Percentiles rank a stretch among this genome's conserved stretches.
phyloP scores from a whole-genome alignment of 2,888 invertebrate species.

The Bursaphelenchus okinawaensis region DNA sequence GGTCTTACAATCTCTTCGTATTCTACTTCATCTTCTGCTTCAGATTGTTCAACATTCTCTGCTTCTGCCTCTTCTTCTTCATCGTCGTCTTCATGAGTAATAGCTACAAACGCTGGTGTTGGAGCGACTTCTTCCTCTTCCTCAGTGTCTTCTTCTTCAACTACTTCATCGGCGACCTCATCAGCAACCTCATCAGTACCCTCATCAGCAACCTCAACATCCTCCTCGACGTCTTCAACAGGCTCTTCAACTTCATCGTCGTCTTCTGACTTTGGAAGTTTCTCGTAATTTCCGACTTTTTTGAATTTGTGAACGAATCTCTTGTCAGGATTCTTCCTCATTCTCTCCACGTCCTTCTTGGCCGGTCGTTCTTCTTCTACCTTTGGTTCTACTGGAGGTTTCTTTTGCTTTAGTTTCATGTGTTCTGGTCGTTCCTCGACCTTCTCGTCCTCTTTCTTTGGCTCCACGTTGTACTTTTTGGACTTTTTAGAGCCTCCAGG shows the following conservation, averaged over 20 bases:
- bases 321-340: slow-evolving; percentile 11
- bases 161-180: slow-evolving; percentile 8
- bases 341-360: slow-evolving; percentile 21
- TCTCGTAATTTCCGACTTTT: slow-evolving; percentile 17
- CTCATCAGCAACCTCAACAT: slow-evolving; percentile 14
- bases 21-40: slow-evolving; percentile 14
- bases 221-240: slow-evolving; percentile 8
- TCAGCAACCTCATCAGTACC: slow-evolving; percentile 23
- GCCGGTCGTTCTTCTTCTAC: slow-evolving; percentile 16
- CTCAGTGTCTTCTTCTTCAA: neutral
- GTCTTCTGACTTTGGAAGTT: slow-evolving; percentile 16
- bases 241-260: slow-evolving; percentile 12
- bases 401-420: neutral
- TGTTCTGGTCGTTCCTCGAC: neutral
- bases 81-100: slow-evolving; percentile 14
- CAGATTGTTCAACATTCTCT: slow-evolving; percentile 13
- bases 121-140: slow-evolving; percentile 5
- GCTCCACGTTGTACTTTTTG: slow-evolving; percentile 18
- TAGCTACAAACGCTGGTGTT: neutral
- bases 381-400: slow-evolving; percentile 11
- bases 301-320: slow-evolving; percentile 14
- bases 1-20: neutral
- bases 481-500: slow-evolving; percentile 15
- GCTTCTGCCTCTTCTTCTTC: slow-evolving; percentile 26
- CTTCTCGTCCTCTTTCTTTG: slow-evolving; percentile 9